Base-by-base conservation (phyloP, 2,888 invertebrate species). In the Noctua janthe region DNA sequence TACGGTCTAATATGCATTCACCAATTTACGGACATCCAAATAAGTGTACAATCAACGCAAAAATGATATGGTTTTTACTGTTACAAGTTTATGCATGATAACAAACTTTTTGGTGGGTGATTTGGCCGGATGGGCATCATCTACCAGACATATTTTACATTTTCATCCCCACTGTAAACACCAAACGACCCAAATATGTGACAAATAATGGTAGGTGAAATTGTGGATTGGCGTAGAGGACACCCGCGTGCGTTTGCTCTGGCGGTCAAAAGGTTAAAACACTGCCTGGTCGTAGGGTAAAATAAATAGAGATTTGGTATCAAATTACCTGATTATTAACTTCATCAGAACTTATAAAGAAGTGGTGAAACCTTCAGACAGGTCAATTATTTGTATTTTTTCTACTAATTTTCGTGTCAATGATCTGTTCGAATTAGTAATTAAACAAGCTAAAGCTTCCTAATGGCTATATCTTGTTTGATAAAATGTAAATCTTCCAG, bases 401-500 rank as follows among this genome's bases (percentile, higher is more conserved):
- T 67, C 8, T 5, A 15, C 4, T 17, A 13, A 11, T 35, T 47
- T 29, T 5, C 64, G 29, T 35, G 69, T 66, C 47, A 74, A 67
- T 74, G 66, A 73, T 6, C 47, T 66, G 15, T 43, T 43, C 20
- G 4, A 69, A 47, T 43, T 39, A 79, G 39, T 70, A 43, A 6
- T 8, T 49, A 56, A 54, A 39, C 8, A 76, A 72, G 23, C 23
- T 54, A 5, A 51, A 77, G 23, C 23, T 62, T 71, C 23, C 11
- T 67, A 43, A 69, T 72, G 62, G 39, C 8, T 51, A 56, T 47
- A 78, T 74, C 29, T 74, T 15, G n/a, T 64, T 51, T 62, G 8
- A 74, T 49, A 20, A 49, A 6, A 66, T 11, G 54, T 75, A 66
- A 78, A 80, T 80, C 51, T 59, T 39, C 15, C 0, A 72, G 2